Evolutionary conservation across 2,113 vertebrate genomes (phyloP).

Genomic region (Centropus unirufus): DNA sequence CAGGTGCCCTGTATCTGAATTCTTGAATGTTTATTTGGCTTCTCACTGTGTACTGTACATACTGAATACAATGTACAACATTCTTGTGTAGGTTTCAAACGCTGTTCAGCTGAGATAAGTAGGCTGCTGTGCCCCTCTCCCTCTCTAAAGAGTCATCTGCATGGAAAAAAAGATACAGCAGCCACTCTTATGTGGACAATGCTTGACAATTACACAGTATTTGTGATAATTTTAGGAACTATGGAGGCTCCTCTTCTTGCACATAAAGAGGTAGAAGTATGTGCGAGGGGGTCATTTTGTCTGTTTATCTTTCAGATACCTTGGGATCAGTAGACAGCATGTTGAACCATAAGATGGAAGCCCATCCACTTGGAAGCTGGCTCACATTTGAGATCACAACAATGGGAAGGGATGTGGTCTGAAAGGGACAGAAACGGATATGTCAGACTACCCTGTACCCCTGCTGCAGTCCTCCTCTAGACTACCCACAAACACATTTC

Average conservation of each 20-base stretch:
- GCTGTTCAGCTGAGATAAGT: background rate
- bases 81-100: background rate
- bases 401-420: conserved; percentile 92
- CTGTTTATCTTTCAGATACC: conserved; percentile 68
- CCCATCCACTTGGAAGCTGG: conserved; percentile 97
- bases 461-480: background rate
- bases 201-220: background rate
- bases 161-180: background rate
- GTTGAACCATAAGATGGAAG: conserved; percentile 98
- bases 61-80: background rate
- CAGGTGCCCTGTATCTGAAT: background rate
- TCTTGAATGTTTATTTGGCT: background rate
- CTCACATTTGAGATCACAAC: conserved; percentile 98
- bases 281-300: background rate
- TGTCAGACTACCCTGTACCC: background rate
- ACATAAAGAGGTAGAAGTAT: background rate
- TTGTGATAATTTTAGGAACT: background rate
- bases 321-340: conserved; percentile 91
- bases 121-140: background rate
- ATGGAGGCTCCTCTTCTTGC: background rate
- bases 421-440: background rate
- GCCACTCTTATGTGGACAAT: background rate
- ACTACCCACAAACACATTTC: background rate
- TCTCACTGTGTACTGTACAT: background rate
- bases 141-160: background rate